A percentile compares a stretch with the other conserved stretches of the same genome.
These are phyloP conservation scores for Caenorhabditis wallacei DNA, from an alignment of 2,888 invertebrate species.

Conservation along the genomic window DNA sequence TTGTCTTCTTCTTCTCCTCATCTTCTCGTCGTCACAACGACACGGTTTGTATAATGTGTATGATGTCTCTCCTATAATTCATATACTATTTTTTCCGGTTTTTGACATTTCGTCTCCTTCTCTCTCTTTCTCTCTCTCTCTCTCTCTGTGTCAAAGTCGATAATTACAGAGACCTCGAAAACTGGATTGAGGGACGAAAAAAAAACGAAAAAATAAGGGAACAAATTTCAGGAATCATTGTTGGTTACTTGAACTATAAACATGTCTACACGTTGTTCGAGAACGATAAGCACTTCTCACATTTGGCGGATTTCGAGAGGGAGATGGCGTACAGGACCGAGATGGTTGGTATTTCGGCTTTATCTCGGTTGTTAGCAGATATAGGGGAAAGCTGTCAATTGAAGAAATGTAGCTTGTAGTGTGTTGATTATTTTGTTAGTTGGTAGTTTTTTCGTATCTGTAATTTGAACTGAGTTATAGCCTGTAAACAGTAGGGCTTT, in stretches of 20 bases:
- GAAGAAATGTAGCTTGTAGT: no score
- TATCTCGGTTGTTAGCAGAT: neutral
- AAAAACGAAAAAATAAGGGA: neutral
- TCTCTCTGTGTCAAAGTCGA: constrained; percentile 36
- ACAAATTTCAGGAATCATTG: constrained; percentile 66
- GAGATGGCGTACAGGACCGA: constrained; percentile 92
- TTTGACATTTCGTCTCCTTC: constrained; percentile 24
- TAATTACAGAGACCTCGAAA: constrained; percentile 54
- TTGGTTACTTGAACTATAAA: constrained; percentile 73
- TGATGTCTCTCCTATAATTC: constrained; percentile 3
- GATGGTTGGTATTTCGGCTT: constrained; percentile 86
- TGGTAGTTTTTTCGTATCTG: no score
- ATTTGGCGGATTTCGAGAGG: constrained; percentile 90
- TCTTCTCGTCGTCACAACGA: constrained; percentile 26
- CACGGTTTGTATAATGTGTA: constrained; percentile 38
- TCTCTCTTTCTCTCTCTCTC: no score
- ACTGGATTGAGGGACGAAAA: constrained; percentile 3
- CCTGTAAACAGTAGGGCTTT: no score
- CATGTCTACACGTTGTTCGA: constrained; percentile 87
- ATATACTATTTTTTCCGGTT: constrained; percentile 26
- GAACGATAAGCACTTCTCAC: constrained; percentile 91
- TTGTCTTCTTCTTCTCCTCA: constrained; percentile 2
- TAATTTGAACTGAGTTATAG: no score
- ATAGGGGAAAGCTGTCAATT: no score
- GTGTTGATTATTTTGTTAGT: no score